Conservation (phyloP, 2,113 vertebrate species). For the Nycticebus coucang region DNA sequence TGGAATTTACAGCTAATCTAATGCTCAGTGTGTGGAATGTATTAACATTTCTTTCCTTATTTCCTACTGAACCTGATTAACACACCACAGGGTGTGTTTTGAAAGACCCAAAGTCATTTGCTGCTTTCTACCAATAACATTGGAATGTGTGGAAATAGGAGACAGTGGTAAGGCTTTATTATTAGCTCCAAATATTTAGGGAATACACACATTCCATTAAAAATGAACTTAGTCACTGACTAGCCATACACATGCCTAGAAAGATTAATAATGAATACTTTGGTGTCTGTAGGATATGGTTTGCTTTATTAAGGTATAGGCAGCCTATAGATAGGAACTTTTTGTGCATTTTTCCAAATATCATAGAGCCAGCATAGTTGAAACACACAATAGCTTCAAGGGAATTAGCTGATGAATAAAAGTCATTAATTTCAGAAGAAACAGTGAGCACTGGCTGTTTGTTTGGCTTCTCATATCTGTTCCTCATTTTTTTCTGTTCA, state of each 20-base stretch:
- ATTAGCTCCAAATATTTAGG: constrained; percentile 27
- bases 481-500: neutral
- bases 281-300: neutral
- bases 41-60: neutral
- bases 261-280: neutral
- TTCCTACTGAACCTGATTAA: constrained; percentile 21
- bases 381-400: neutral
- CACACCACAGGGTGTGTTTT: neutral
- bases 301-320: neutral
- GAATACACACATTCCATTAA: neutral
- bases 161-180: neutral
- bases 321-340: neutral
- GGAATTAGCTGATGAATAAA: neutral
- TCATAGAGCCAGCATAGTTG: neutral
- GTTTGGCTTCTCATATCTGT: neutral
- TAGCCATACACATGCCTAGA: neutral
- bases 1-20: neutral
- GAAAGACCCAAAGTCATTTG: neutral
- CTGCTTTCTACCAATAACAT: neutral
- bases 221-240: neutral
- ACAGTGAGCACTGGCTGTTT: neutral
- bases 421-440: neutral
- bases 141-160: neutral
- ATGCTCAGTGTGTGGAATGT: neutral
- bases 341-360: neutral